Evolutionary conservation across 2,113 vertebrate species (phyloP).

Genomic region (Gobius niger): DNA sequence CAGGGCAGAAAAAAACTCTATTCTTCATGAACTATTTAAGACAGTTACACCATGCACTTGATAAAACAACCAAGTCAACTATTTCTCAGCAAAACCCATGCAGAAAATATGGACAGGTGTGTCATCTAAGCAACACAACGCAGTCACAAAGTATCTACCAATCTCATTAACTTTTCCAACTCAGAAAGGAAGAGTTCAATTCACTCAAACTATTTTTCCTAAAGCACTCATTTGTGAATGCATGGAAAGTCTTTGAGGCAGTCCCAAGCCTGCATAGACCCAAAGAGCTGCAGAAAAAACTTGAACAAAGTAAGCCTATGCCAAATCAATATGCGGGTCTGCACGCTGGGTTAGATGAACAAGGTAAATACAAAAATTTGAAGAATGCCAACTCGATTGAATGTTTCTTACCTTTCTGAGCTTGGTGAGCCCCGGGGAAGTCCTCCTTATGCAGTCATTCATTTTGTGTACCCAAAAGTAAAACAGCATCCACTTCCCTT

Average conservation of each 20-base stretch:
- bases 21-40: too few species aligned
- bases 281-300: background rate
- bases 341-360: background rate
- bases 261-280: background rate
- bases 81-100: too few species aligned
- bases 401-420: constrained; percentile 73
- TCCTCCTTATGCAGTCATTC: constrained; percentile 64
- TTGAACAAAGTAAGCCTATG: background rate
- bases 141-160: too few species aligned
- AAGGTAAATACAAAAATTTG: background rate
- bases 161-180: too few species aligned
- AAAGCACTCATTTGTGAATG: background rate
- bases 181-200: too few species aligned
- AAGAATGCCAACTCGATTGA: background rate
- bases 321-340: background rate
- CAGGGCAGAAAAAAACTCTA: too few species aligned
- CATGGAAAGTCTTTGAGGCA: background rate
- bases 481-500: constrained; percentile 74
- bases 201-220: too few species aligned
- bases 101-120: too few species aligned
- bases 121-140: too few species aligned
- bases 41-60: too few species aligned
- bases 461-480: constrained; percentile 72
- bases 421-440: constrained; percentile 71
- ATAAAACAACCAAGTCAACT: too few species aligned